Evolutionary conservation across 2,888 invertebrate species (phyloP).

Genomic region (Quadroppia sp.): DNA sequence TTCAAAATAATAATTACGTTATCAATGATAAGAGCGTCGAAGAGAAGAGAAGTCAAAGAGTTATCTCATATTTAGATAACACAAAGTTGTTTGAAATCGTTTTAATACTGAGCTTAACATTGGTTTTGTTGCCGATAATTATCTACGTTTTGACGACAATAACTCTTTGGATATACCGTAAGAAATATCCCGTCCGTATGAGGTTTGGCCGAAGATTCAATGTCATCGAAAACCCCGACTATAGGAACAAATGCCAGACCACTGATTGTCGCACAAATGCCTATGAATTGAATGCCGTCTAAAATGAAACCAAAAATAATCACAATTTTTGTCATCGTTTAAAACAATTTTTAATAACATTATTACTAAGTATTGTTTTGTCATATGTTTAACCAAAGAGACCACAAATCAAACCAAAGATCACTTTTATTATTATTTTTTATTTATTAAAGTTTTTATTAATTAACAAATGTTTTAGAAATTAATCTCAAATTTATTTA

Average conservation of each 20-base stretch:
- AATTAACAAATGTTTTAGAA: too few species aligned
- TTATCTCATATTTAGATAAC: not conserved
- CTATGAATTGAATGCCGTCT: too few species aligned
- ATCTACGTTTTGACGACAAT: not conserved
- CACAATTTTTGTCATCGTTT: too few species aligned
- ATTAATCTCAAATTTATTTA: too few species aligned
- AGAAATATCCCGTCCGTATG: slow-evolving; percentile 47
- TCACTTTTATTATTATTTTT: too few species aligned
- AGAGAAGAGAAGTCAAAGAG: not conserved
- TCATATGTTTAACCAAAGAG: too few species aligned
- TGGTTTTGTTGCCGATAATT: not conserved
- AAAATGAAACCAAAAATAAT: too few species aligned
- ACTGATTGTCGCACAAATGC: too few species aligned
- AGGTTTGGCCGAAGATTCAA: slow-evolving; percentile 47
- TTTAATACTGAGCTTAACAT: not conserved
- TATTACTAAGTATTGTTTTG: too few species aligned
- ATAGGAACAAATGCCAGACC: not conserved
- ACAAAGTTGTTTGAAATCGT: not conserved
- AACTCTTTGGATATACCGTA: slow-evolving; percentile 45
- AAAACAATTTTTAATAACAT: too few species aligned
- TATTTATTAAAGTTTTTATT: too few species aligned
- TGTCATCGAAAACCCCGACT: slow-evolving; percentile 47
- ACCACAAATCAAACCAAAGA: too few species aligned
- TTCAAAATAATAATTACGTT: not conserved
- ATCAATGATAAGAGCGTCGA: not conserved